Base-by-base conservation (phyloP, 92 coral and sea anemone genomes). In the Umimayanthus chanpuru region DNA sequence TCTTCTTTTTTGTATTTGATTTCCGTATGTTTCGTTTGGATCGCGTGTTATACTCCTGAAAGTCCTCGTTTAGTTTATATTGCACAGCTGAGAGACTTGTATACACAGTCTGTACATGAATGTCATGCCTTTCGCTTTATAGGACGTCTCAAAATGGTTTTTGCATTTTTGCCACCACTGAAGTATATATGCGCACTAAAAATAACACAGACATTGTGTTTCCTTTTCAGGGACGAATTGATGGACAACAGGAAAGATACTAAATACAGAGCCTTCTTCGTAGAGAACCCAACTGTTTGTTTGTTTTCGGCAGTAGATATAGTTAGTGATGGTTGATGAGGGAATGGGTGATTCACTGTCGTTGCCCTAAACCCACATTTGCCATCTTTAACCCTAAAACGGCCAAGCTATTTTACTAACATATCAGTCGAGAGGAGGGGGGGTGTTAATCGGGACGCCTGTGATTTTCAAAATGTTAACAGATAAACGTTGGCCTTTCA, bases 141-240 rank as follows among this genome's bases (percentile, higher is more conserved):
- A 53, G 58, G 12, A 53, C 58, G 58, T 53, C 3, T 20, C 58
- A 0, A n/a, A n/a, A 32, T 71, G 41, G 4, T 38, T n/a, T 36
- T 75, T 73, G 11, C 11, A 40, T 75, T 23, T 18, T 6, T 15
- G 15, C 21, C 49, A 73, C 0, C 23, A 18, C 43, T 20, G 43
- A 12, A 36, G 6, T 36, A 73, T 73, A 61, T 61, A 16, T 25
- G 11, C 41, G 12, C 29, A 4, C 9, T 79, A 3, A 10, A 40
- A 40, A 38, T 82, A 66, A 66, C 15, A 5, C 56, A 32, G 28
- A 29, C 26, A 5, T 26, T 49, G 4, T 41, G 30, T 68, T 25
- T 67, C 32, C 26, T 12, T 82, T 68, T 23, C 77, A 82, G 86
- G 86, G 28, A 67, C 86, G 86, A n/a, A 25, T 68, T 15, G 86